These are phyloP conservation scores for Mamestra configurata DNA, from an alignment of 1,140 invertebrate species.

Conservation along the genomic window DNA sequence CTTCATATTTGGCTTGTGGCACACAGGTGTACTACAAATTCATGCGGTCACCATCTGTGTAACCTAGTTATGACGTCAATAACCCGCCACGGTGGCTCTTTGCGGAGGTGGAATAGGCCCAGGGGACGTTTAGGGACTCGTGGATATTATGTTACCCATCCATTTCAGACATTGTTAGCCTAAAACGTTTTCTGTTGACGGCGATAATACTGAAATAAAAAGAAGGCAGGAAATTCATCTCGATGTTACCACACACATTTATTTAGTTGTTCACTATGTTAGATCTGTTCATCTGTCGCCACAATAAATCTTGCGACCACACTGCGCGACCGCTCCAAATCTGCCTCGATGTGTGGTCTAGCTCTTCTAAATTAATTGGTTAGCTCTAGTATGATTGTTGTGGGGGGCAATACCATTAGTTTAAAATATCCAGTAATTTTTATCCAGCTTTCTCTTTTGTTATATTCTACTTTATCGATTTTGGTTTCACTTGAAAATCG, in stretches of 20 bases:
- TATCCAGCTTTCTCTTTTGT: background rate
- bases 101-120: background rate
- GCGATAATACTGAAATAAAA: background rate
- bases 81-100: background rate
- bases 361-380: slow-evolving; percentile 28
- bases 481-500: background rate
- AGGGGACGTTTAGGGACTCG: background rate
- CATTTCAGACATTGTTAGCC: background rate
- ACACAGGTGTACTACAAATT: background rate
- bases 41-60: slow-evolving; percentile 32
- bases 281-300: slow-evolving; percentile 18
- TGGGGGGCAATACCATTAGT: background rate
- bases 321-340: slow-evolving; percentile 17
- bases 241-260: background rate
- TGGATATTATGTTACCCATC: background rate
- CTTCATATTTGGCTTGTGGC: background rate
- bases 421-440: background rate
- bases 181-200: background rate
- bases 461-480: background rate
- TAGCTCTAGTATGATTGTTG: background rate
- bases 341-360: slow-evolving; percentile 35
- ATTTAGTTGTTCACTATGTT: background rate
- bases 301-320: slow-evolving; percentile 7
- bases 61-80: slow-evolving; percentile 6
- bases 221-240: background rate